Conservation (phyloP, 2,888 invertebrate species). For the Apotomis turbidana region DNA sequence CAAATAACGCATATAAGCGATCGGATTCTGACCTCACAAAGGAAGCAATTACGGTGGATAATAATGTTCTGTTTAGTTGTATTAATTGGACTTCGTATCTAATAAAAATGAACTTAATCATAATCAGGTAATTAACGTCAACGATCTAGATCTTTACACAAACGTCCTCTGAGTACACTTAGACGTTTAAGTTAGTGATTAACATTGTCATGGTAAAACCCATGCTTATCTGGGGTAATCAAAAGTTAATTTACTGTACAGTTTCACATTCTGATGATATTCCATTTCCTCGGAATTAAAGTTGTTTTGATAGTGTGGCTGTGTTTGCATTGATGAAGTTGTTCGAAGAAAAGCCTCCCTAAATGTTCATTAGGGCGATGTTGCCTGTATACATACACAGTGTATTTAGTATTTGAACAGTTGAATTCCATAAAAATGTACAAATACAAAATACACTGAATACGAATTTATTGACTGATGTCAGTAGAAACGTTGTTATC, state of each 20-base stretch:
- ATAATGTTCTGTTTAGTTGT: too few relatives aligned
- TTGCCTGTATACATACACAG: too few relatives aligned
- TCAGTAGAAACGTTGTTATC: neutral
- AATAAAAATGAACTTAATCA: neutral
- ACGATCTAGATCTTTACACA: neutral
- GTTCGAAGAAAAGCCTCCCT: too few relatives aligned
- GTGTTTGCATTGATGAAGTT: neutral
- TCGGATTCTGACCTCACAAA: too few relatives aligned
- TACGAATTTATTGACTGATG: too few relatives aligned
- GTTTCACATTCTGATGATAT: conserved; percentile 15
- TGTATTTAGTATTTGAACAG: too few relatives aligned
- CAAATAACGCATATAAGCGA: too few relatives aligned
- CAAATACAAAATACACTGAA: too few relatives aligned
- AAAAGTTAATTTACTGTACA: conserved; percentile 15
- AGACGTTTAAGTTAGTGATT: neutral
- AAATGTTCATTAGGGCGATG: too few relatives aligned
- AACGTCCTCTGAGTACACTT: neutral
- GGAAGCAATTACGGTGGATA: too few relatives aligned
- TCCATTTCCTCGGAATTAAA: neutral
- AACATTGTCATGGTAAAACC: conserved; percentile 8
- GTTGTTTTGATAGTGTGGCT: neutral
- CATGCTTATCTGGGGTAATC: conserved; percentile 18
- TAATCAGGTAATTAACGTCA: neutral
- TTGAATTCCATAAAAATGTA: too few relatives aligned
- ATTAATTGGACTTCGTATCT: too few relatives aligned